Percentiles rank a stretch among this genome's conserved stretches.
Conservation (phyloP, 2,888 invertebrate species). For the Nomada lathburiana region DNA sequence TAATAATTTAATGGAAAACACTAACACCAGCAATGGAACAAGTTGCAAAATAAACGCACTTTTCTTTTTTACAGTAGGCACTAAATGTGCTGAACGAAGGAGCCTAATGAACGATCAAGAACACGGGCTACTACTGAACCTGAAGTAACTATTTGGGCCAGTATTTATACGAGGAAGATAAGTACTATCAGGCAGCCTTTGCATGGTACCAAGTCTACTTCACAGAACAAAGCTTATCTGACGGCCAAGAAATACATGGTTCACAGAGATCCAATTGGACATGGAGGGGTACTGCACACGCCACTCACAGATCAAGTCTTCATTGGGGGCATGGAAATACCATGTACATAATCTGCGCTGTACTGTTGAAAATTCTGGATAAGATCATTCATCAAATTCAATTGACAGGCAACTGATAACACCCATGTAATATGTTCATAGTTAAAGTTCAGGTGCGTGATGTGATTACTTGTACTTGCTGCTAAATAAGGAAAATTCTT, state of each 20-base stretch:
- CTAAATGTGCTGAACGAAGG: slow-evolving; percentile 18
- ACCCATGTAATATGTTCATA: slow-evolving; percentile 7
- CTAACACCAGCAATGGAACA: slow-evolving; percentile 4
- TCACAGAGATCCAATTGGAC: slow-evolving; percentile 72
- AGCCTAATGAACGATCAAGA: slow-evolving; percentile 43
- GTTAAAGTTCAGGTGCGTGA: slow-evolving; percentile 17
- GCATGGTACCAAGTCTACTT: slow-evolving; percentile 75
- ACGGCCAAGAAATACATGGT: slow-evolving; percentile 77
- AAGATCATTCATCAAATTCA: slow-evolving; percentile 50
- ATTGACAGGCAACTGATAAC: slow-evolving; percentile 40
- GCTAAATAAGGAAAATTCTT: not conserved
- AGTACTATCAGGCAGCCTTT: slow-evolving; percentile 79
- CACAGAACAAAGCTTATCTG: slow-evolving; percentile 76
- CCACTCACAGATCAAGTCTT: slow-evolving; percentile 70
- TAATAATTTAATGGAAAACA: slow-evolving; percentile 18
- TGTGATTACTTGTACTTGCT: not conserved
- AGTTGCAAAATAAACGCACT: not conserved
- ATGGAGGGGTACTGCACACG: slow-evolving; percentile 69
- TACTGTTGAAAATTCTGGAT: slow-evolving; percentile 37
- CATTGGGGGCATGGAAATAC: slow-evolving; percentile 67
- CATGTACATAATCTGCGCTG: slow-evolving; percentile 44
- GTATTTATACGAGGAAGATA: slow-evolving; percentile 82
- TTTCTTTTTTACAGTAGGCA: not conserved
- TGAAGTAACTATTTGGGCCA: slow-evolving; percentile 77
- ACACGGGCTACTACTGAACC: slow-evolving; percentile 76